Base-by-base conservation (phyloP, 2,797 vertebrate genomes). In the Crypturellus tataupa region DNA sequence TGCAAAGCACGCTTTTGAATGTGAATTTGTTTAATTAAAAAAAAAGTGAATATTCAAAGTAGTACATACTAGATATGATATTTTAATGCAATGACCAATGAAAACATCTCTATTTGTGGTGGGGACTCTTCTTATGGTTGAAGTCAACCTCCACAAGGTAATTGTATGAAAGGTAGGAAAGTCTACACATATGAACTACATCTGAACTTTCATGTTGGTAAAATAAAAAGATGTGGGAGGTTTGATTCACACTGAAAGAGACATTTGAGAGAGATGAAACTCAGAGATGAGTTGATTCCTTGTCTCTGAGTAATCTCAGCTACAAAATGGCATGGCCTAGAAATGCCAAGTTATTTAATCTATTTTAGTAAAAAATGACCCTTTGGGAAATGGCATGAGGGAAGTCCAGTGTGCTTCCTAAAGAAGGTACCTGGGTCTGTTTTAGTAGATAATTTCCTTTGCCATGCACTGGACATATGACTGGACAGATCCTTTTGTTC, bases 1-100 rank as follows among this genome's bases (percentile, higher is more conserved):
- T 87, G 29, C 27, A 77, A 51, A 82, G 79, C 77, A 77, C 18
- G 12, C 5, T 31, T 90, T 92, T 55, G 1, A 51, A 94, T 93
- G 92, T n/a, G 80, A 68, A 65, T 64, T 58, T 82, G 3, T 46
- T 95, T 71, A 92, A 90, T 80, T 46, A 85, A 92, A 23, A 7
- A 89, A 80, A 9, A 80, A 80, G 64, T 75, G 20, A 92, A 73
- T 91, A 87, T 65, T 89, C 27, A 95, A 68, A 87, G 27, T 5
- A 60, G 8, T 56, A 35, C 15, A 39, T 42, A 12, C 11, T 68
- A 85, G 67, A 21, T 69, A 47, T 82, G 73, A 56, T 82, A 85
- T 80, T 72, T 47, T 60, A 58, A 68, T 71, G 53, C 35, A 73
- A 60, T 6, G 59, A 75, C 31, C 39, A 72, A 44, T 33, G 84